phyloP scores from a whole-genome alignment of 2,888 invertebrate species.

The Tetanocera ferruginea region DNA sequence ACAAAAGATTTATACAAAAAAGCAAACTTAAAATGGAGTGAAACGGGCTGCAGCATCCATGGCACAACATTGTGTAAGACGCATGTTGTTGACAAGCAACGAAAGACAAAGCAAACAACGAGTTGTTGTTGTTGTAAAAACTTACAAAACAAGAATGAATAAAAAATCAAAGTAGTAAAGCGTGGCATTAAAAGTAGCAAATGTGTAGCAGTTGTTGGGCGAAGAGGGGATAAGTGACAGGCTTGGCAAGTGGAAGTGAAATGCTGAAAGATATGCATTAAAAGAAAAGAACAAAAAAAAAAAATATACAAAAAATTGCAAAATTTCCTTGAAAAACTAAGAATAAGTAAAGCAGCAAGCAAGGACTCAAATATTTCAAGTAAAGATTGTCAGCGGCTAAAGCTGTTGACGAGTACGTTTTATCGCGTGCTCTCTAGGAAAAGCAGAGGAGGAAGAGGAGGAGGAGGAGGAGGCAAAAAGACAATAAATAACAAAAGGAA shows the following conservation, averaged over 20 bases:
- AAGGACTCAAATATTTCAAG: not conserved
- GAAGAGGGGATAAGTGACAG: not conserved
- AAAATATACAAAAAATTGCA: not conserved
- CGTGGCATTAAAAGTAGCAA: conserved; percentile 33
- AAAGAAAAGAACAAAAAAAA: not conserved
- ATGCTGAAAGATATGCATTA: not conserved
- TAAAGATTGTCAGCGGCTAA: not conserved
- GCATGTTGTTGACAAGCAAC: conserved; percentile 13
- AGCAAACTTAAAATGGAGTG: not conserved
- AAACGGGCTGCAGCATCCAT: not conserved
- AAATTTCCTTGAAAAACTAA: not conserved
- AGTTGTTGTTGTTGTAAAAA: not conserved
- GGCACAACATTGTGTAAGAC: conserved; percentile 21
- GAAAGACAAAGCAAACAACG: not conserved
- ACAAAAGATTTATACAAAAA: not conserved
- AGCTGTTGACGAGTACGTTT: not conserved
- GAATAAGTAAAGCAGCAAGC: not conserved
- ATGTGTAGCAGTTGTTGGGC: not conserved
- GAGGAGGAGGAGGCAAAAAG: not conserved
- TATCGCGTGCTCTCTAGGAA: not conserved
- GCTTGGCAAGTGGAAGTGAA: no score
- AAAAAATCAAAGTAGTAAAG: conserved; percentile 30
- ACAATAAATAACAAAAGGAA: not conserved
- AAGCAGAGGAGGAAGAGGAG: not conserved
- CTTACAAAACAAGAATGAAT: not conserved